Evolutionary conservation across 2,888 invertebrate species (phyloP).

Genomic region (Ypsolopha scabrella): DNA sequence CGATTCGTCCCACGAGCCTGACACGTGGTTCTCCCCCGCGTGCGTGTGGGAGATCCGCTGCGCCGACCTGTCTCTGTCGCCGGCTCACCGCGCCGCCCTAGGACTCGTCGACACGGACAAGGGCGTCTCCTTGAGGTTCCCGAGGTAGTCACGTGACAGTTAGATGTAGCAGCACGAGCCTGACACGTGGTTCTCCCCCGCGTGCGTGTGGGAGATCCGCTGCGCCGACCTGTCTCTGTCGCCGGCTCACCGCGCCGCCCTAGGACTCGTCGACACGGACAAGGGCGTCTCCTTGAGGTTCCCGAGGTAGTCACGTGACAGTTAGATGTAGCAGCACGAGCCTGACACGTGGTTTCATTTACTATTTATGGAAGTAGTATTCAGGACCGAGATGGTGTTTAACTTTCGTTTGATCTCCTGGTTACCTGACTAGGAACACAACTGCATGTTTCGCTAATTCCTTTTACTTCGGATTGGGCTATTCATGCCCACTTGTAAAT

Average conservation of each 20-base stretch:
- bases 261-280: slow-evolving; percentile 87
- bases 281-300: slow-evolving; percentile 96
- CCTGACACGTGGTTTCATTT: too few species aligned
- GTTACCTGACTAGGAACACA: too few species aligned
- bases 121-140: slow-evolving; percentile 96
- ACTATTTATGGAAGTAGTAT: too few species aligned
- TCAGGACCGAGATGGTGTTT: too few species aligned
- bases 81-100: slow-evolving; percentile 89
- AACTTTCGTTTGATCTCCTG: too few species aligned
- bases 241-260: slow-evolving; percentile 91
- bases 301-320: too few species aligned
- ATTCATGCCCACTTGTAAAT: too few species aligned
- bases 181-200: slow-evolving; percentile 91
- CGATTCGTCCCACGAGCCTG: slow-evolving; percentile 80
- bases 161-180: slow-evolving; percentile 68
- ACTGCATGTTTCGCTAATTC: too few species aligned
- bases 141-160: slow-evolving; percentile 82
- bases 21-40: slow-evolving; percentile 90
- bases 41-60: slow-evolving; percentile 98
- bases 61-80: slow-evolving; percentile 97
- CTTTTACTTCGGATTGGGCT: too few species aligned
- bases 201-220: slow-evolving; percentile 95
- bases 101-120: slow-evolving; percentile 90
- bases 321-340: too few species aligned
- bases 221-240: slow-evolving; percentile 98